Conservation (phyloP, 2,113 vertebrate genomes). For the Hymenochirus boettgeri region DNA sequence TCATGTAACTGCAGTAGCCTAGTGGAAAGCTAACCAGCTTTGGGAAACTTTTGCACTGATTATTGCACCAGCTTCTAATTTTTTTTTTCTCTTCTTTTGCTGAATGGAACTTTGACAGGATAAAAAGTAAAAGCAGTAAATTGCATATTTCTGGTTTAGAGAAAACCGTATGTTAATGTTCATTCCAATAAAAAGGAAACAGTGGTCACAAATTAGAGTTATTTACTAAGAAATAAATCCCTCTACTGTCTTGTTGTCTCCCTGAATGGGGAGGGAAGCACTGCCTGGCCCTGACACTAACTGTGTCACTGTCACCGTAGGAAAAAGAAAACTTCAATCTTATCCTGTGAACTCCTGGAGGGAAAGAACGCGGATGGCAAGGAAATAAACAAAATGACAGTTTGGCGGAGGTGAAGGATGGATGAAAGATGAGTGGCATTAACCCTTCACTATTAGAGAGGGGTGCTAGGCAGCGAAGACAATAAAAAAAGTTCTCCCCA, state of each 20-base stretch:
- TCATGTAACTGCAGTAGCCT: too few relatives aligned
- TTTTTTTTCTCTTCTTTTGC: too few relatives aligned
- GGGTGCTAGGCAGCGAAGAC: conserved; percentile 25
- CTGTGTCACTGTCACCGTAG: background rate
- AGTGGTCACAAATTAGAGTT: conserved; percentile 5
- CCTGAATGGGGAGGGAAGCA: background rate
- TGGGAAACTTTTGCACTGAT: too few relatives aligned
- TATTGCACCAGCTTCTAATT: too few relatives aligned
- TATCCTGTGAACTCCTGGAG: conserved; percentile 9
- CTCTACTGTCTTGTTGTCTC: conserved; percentile 4
- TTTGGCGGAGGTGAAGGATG: conserved; percentile 8
- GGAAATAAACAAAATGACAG: conserved; percentile 8
- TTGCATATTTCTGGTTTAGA: conserved; percentile 4
- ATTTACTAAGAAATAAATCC: conserved; percentile 1
- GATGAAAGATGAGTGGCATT: conserved; percentile 26
- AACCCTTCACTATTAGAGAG: conserved; percentile 36
- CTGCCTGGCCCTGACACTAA: background rate
- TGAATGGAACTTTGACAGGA: conserved; percentile 1
- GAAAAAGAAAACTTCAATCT: background rate
- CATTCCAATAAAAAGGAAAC: conserved; percentile 6
- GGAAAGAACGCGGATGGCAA: conserved; percentile 15
- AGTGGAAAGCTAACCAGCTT: too few relatives aligned
- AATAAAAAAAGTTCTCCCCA: conserved; percentile 23
- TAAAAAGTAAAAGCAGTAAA: too few relatives aligned
- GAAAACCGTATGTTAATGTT: background rate